Evolutionary conservation across 1,140 invertebrate species (phyloP), one percentile per base, ranked within the genome.

Genomic region (Saccostrea echinata): DNA sequence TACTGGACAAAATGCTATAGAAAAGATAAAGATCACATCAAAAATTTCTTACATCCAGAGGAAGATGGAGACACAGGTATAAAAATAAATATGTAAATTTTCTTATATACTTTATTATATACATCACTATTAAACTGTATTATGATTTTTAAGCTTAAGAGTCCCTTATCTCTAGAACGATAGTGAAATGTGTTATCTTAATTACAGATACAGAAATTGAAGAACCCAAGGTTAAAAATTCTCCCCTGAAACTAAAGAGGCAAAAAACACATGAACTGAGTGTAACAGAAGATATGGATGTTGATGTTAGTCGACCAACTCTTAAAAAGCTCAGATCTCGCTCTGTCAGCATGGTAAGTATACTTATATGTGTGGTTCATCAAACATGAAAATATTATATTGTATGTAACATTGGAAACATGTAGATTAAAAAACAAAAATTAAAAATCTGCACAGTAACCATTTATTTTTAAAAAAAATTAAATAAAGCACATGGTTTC

Each of bases 1-100:
- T 94, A 92, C 81, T 92, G 93, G 92, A 89, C 89, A 6, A 93
- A 93, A 68, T 94, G 93, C 88, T 94, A 91, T 85, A 91, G 91
- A 71, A 93, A 92, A 82, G 91, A 91, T 43, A 86, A 91, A 57
- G 86, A 82, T 13, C 93, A 94, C 85, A 80, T 90, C 53, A 84
- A 88, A 53, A 83, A 90, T 16, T 94, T 90, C 80, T 68, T 87
- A 4, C 93, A 94, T 84, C 92, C 93, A 43, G 88, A 84, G 3
- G 91, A 92, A 21, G 81, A 83, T 51, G 81, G 35, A 12, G 81
- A 83, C 51, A 83, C 35, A 51, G 35, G 81, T 83, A 76, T 76
- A 76, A 61, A 61, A 61, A 3, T 61, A 21, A 1, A 21, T n/a
- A 61, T 21, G 18, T 64, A 61, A 0, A 80, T 9, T 33, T n/a